Conservation (phyloP, 2,797 vertebrate genomes). For the Hippocampus kuda region DNA sequence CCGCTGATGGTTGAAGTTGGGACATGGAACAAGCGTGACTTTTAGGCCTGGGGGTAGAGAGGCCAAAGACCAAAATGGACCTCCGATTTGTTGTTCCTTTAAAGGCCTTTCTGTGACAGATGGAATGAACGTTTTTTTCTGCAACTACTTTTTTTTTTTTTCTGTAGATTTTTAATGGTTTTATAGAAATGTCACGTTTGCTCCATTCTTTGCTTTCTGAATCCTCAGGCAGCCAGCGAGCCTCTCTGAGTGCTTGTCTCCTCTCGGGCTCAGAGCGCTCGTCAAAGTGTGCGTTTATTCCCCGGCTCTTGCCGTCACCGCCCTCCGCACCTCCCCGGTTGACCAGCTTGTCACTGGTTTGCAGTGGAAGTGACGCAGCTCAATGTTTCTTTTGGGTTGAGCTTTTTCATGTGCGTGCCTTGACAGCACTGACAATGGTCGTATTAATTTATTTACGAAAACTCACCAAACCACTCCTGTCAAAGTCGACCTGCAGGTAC, state of each 20-base stretch:
- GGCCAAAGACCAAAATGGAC: constrained; percentile 26
- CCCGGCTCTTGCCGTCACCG: constrained; percentile 28
- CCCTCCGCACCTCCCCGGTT: constrained; percentile 11
- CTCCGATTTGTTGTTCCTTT: background rate
- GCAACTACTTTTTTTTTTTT: constrained; percentile 4
- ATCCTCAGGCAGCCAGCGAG: constrained; percentile 38
- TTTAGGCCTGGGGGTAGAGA: constrained; percentile 33
- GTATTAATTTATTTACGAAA: background rate
- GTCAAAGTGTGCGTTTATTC: constrained; percentile 44
- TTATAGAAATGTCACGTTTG: constrained; percentile 12
- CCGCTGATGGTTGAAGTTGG: constrained; percentile 34
- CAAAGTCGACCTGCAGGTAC: background rate
- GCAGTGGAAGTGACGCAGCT: background rate
- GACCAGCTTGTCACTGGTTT: background rate
- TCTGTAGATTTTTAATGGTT: constrained; percentile 5
- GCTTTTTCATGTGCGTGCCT: background rate
- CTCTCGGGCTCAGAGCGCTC: constrained; percentile 46
- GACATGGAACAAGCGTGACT: constrained; percentile 14
- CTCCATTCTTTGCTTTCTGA: background rate
- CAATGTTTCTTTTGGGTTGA: background rate
- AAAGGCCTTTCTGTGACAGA: background rate
- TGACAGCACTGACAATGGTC: background rate
- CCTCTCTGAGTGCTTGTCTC: constrained; percentile 51
- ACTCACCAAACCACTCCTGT: background rate
- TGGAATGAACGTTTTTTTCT: background rate